Base-by-base conservation (phyloP, 2,888 invertebrate species). In the Entomobrya proxima region DNA sequence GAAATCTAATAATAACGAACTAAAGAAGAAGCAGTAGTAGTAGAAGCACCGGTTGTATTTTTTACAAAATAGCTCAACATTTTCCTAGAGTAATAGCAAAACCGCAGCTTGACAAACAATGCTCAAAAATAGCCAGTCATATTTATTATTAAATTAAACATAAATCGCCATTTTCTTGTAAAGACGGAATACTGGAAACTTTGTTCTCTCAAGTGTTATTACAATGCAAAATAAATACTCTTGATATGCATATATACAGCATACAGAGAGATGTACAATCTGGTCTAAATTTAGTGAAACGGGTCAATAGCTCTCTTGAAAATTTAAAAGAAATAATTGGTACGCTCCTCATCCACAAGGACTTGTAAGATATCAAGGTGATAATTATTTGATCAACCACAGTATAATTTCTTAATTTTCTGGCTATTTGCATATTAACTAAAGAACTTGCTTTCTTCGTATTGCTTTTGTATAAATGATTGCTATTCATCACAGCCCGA, bases 211-310 rank as follows among this genome's bases (percentile, higher is more conserved):
- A 64, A 72, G 72, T 30, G 32, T 30, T 30, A 72, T 47, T 72
- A 27, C 18, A 44, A 27, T 24, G 5, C 47, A 21, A 35, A 35
- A 21, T 37, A 37, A 35, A 64, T 64, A 64, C 15, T 15, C 21
- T 32, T 61, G 35, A 64, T 64, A 37, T 37, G 37, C 32, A 1
- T 58, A 30, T 61, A 32, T n/a, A n/a, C n/a, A n/a, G n/a, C n/a
- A n/a, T n/a, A n/a, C n/a, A n/a, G n/a, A n/a, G n/a, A n/a, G n/a
- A n/a, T n/a, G n/a, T n/a, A n/a, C n/a, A n/a, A n/a, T n/a, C 40
- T 55, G 72, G 18, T 72, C 80, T 80, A 80, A 64, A 83, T 76
- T 83, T 83, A 83, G 83, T 52, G 67, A 83, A 83, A 32, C 83
- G 64, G 83, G 83, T 83, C 83, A 83, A 83, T 67, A 67, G 64